Evolutionary conservation across 2,888 invertebrate species (phyloP).

Genomic region (Syrista parreyssii): DNA sequence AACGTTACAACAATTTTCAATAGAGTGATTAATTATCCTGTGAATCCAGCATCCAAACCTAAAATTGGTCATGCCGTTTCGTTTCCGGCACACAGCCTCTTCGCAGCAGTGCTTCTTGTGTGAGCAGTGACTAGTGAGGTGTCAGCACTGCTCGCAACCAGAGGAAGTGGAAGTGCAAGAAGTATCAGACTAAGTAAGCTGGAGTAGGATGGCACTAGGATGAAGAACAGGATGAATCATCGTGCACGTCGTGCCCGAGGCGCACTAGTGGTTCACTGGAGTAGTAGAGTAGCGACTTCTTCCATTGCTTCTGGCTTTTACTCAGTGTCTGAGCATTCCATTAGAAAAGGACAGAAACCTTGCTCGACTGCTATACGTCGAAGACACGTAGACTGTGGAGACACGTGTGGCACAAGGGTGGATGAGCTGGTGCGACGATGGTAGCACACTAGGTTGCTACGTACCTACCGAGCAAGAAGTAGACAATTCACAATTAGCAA

Average conservation of each 20-base stretch:
- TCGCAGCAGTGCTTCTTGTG: conserved; percentile 54
- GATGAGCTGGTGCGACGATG: background rate
- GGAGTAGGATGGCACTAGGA: background rate
- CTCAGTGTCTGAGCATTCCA: conserved; percentile 58
- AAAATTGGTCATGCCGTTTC: conserved; percentile 57
- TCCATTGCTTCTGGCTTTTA: conserved; percentile 38
- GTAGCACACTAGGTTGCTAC: background rate
- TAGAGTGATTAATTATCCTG: background rate
- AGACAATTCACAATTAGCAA: conserved; percentile 67
- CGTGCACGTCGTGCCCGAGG: conserved; percentile 9
- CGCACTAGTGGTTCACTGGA: conserved; percentile 7
- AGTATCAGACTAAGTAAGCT: background rate
- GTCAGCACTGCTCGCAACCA: conserved; percentile 28
- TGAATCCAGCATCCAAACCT: background rate
- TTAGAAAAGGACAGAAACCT: conserved; percentile 25
- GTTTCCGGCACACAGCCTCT: conserved; percentile 55
- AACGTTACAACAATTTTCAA: background rate
- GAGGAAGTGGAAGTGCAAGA: background rate
- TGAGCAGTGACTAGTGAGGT: conserved; percentile 59
- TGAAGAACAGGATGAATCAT: conserved; percentile 18
- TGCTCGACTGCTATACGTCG: background rate
- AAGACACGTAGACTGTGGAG: background rate
- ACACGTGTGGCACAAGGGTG: background rate
- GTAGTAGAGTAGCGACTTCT: conserved; percentile 2
- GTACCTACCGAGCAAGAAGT: conserved; percentile 45